Evolutionary conservation across 1,140 invertebrate genomes (phyloP), one percentile per base, ranked within the genome.

Genomic region (Heliconius nattereri): DNA sequence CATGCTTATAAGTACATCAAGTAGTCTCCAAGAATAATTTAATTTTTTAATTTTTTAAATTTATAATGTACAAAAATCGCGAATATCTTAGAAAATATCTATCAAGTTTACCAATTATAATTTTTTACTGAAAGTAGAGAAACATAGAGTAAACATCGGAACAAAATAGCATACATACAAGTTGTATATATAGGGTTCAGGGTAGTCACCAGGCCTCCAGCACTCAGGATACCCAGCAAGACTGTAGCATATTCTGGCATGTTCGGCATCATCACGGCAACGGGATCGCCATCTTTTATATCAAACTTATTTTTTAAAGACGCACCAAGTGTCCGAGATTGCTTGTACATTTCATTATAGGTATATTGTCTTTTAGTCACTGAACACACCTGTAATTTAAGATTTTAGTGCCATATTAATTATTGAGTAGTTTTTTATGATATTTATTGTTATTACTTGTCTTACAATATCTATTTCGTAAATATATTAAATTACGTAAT

Each of bases 141-240:
- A 70, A 6, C 5, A 32, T 8, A 70, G 5, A 23, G 26, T 26
- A 13, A 70, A 3, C 29, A 70, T n/a, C 66, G 26, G 1, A 16
- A 71, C 26, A 32, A 32, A 71, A 6, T 6, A 20, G 11, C 26
- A 16, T 71, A 89, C 90, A 89, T 84, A 98, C 98, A 96, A 86
- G 96, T 82, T 8, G 97, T 98, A 86, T 98, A 98, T 54, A 96
- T 89, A 2, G 97, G 97, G 94, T 98, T 98, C 1, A 97, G 94
- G 1, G 97, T 96, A 11, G 97, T 98, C 8, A 97, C 95, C 11
- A 96, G 86, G 1, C 97, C 94, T 0, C 97, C 98, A 29, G 97
- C 96, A 83, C 96, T 95, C 3, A 97, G 86, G 72, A 95, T 95
- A 2, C 97, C 98, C 49, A 97, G 87, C 20, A 96, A 87, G 3